A percentile compares a stretch with the other conserved stretches of the same genome.
These are phyloP conservation scores for Quadriops clusia DNA, from an alignment of 2,888 invertebrate genomes.

Conservation along the genomic window DNA sequence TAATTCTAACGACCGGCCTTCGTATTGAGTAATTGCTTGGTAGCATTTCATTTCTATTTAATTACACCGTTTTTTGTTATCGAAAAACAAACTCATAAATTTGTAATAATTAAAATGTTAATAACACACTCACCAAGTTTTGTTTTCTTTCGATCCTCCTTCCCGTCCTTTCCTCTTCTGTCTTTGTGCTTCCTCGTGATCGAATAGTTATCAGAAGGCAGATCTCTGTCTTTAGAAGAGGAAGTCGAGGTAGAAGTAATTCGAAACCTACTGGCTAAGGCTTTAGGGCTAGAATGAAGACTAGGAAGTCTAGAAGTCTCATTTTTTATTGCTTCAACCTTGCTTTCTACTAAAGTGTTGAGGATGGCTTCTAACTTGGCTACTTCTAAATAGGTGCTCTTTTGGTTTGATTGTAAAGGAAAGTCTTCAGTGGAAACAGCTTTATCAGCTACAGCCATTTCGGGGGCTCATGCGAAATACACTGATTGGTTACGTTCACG, in stretches of 20 bases:
- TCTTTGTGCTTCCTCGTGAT: constrained; percentile 14
- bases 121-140: too few species aligned
- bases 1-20: too few species aligned
- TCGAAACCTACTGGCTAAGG: constrained; percentile 30
- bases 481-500: too few species aligned
- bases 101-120: too few species aligned
- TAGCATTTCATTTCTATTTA: too few species aligned
- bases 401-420: constrained; percentile 14
- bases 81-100: too few species aligned
- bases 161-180: constrained; percentile 16
- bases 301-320: constrained; percentile 25
- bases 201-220: constrained; percentile 9
- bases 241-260: constrained; percentile 37
- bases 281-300: constrained; percentile 35
- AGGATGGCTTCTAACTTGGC: constrained; percentile 57
- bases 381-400: constrained; percentile 39
- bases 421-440: constrained; percentile 58
- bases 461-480: too few species aligned
- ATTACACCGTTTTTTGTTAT: too few species aligned
- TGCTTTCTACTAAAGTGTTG: constrained; percentile 58
- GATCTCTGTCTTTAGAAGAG: constrained; percentile 33
- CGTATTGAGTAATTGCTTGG: too few species aligned
- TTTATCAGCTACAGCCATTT: constrained; percentile 45
- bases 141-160: not conserved
- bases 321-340: constrained; percentile 50